Evolutionary conservation across 2,888 invertebrate species (phyloP).

Genomic region (Dichetophora obliterata): DNA sequence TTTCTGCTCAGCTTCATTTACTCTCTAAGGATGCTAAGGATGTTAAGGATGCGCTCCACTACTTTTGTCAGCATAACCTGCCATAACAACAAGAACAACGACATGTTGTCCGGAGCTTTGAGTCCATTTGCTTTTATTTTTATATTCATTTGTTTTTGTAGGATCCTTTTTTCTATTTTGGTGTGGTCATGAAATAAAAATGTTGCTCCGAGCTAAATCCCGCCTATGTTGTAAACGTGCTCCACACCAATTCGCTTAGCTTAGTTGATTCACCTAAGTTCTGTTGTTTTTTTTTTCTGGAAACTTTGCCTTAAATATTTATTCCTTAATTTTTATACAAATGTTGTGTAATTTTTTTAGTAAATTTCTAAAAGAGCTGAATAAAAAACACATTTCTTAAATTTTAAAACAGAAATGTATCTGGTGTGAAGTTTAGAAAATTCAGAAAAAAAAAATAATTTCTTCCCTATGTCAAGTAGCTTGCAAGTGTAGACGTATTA

Average conservation of each 20-base stretch:
- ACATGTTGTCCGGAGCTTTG: conserved; percentile 31
- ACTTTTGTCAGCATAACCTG: conserved; percentile 32
- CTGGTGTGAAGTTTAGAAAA: too few species aligned
- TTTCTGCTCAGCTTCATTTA: conserved; percentile 25
- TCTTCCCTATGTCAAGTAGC: too few species aligned
- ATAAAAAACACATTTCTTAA: too few species aligned
- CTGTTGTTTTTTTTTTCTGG: not conserved
- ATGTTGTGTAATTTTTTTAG: too few species aligned
- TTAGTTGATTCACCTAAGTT: conserved; percentile 55
- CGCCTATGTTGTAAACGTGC: conserved; percentile 63
- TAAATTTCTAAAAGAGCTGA: too few species aligned
- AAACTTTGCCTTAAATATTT: not conserved
- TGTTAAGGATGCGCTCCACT: conserved; percentile 6
- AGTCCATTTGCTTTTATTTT: conserved; percentile 45
- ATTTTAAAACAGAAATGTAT: too few species aligned
- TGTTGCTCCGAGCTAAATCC: conserved; percentile 53
- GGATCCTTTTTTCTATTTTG: not conserved
- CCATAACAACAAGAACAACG: conserved; percentile 7
- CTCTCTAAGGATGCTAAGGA: conserved; percentile 9
- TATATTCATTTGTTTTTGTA: conserved; percentile 11
- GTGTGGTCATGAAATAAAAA: conserved; percentile 37
- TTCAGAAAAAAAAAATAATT: too few species aligned
- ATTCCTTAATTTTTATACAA: not conserved
- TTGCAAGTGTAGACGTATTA: too few species aligned
- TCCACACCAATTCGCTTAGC: conserved; percentile 62